These are phyloP conservation scores for Idaea aversata DNA, from an alignment of 2,888 invertebrate species.

Conservation along the genomic window DNA sequence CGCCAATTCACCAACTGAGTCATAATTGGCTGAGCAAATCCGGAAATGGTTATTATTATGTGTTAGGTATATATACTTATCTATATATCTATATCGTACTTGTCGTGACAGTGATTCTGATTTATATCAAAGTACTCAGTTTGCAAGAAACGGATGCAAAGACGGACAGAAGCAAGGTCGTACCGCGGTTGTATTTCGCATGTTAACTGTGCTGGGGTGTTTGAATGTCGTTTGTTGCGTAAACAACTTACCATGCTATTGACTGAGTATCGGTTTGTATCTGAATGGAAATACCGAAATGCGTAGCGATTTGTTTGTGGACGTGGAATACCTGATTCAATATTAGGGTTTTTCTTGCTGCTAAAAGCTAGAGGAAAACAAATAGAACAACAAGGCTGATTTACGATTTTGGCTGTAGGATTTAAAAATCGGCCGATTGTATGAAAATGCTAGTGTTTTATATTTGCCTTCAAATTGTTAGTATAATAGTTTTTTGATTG, in stretches of 20 bases:
- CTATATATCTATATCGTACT: background rate
- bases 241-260: background rate
- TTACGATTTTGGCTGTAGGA: no score
- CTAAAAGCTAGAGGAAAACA: background rate
- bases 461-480: no score
- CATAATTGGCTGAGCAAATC: no score
- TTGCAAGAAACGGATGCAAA: background rate
- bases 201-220: background rate
- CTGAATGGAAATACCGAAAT: background rate
- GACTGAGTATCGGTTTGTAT: background rate
- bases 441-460: no score
- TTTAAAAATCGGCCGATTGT: no score
- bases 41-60: no score
- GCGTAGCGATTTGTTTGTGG: background rate
- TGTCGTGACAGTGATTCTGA: background rate
- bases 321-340: background rate
- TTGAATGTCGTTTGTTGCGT: background rate
- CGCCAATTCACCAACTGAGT: no score
- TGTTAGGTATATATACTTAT: no score
- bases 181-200: background rate
- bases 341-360: background rate
- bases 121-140: background rate
- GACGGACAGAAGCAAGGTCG: slow-evolving; percentile 5
- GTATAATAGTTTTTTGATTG: no score
- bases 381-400: no score